Evolutionary conservation across 2,888 invertebrate genomes (phyloP).

Genomic region (Tryphoninae sp.): DNA sequence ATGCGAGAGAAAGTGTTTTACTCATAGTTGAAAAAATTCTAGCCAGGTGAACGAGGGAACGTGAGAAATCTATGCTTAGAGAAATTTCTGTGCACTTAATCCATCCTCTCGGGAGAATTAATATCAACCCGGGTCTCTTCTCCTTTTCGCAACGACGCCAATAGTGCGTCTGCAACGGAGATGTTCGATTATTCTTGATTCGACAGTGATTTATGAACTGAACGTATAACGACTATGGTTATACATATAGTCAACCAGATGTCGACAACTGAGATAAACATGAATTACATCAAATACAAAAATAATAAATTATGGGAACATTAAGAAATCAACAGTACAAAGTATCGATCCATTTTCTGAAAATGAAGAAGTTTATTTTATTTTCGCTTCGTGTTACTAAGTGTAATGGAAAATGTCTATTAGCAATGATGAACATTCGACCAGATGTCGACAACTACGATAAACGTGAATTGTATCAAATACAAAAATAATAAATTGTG

Average conservation of each 20-base stretch:
- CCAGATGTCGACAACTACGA: too few species aligned
- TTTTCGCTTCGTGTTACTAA: not conserved
- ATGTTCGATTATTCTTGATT: conserved; percentile 76
- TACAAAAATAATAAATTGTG: too few species aligned
- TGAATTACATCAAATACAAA: too few species aligned
- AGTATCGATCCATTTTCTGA: too few species aligned
- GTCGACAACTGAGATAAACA: too few species aligned
- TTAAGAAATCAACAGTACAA: too few species aligned
- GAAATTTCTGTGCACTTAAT: conserved; percentile 23
- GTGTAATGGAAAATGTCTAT: not conserved
- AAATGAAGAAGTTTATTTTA: too few species aligned
- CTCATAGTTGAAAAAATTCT: not conserved
- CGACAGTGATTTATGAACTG: conserved; percentile 78
- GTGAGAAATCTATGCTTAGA: conserved; percentile 5
- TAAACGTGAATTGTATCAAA: too few species aligned
- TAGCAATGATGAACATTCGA: not conserved
- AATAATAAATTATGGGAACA: too few species aligned
- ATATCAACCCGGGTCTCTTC: conserved; percentile 43
- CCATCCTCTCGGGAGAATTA: conserved; percentile 51
- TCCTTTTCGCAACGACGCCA: conserved; percentile 50
- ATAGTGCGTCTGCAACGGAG: conserved; percentile 56
- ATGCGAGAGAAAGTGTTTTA: not conserved
- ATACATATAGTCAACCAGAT: not conserved
- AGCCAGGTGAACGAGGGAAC: not conserved
- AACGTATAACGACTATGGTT: conserved; percentile 43